phyloP scores from a whole-genome alignment of 2,113 vertebrate genomes.

The Triplophysa dalaica region DNA sequence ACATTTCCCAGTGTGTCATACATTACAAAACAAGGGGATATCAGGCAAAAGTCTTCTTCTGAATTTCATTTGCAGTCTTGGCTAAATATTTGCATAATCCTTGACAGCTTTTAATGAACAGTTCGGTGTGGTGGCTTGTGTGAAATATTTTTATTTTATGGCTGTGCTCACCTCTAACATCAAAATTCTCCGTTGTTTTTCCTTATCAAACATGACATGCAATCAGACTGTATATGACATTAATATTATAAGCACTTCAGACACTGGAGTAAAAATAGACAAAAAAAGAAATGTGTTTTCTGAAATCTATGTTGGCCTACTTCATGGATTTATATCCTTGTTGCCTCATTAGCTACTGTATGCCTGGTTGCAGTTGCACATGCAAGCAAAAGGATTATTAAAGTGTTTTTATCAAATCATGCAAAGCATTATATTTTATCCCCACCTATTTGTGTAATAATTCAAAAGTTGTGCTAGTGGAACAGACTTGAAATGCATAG shows the following conservation, averaged over 20 bases:
- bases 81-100: constrained; percentile 23
- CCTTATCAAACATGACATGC: neutral
- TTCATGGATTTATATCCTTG: constrained; percentile 17
- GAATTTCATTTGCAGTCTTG: neutral
- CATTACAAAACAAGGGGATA: constrained; percentile 47
- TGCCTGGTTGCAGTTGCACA: neutral
- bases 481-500: neutral
- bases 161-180: neutral
- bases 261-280: constrained; percentile 3
- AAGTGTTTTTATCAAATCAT: neutral
- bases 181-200: neutral
- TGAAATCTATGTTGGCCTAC: constrained; percentile 10
- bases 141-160: neutral
- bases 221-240: constrained; percentile 9
- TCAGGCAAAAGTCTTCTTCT: constrained; percentile 10
- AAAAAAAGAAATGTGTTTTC: neutral
- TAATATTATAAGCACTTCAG: constrained; percentile 28
- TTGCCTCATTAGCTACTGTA: neutral
- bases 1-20: constrained; percentile 33
- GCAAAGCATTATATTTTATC: neutral
- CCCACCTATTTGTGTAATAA: neutral
- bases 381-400: constrained; percentile 8
- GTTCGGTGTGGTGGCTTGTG: neutral
- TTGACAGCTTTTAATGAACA: neutral
- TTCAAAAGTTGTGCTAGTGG: neutral